Evolutionary conservation across 2,888 invertebrate genomes (phyloP), one percentile per base, ranked within the genome.

Genomic region (Drosophila kuntzei): DNA sequence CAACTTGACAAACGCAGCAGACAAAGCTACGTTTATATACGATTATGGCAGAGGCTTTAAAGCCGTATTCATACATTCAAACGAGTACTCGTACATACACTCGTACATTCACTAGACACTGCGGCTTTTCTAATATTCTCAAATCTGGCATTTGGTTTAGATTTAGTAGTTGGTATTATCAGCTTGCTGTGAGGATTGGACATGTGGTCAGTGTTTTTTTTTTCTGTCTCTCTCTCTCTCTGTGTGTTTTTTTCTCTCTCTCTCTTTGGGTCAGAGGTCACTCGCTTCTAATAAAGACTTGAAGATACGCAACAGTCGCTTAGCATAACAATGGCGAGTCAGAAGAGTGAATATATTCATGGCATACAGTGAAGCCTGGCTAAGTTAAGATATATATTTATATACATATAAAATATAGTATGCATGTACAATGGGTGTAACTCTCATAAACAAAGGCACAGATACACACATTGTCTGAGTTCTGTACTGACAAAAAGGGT

Each of bases 261-360:
- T 53, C 59, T 55, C 43, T 14, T 54, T 14, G 53, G 57, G 34
- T 43, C 54, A 34, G 43, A 43, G 54, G 32, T 20, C 57, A 63
- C 34, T 54, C 44, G 62, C 29, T 37, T 66, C 71, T 81, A 79
- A 76, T 82, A 79, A 82, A 82, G 55, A 51, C 59, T 53, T 22
- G 12, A 79, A 71, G 65, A 63, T 76, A 79, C 62, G 61, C 65
- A 65, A 25, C 44, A 50, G 37, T 39, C 61, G 65, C 37, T 82
- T 82, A 71, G 82, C 79, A 82, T 82, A 82, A 82, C 80, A 79
- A 82, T 54, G 59, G 76, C 44, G 12, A 53, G 3, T 16, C 18
- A 49, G 55, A 53, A 43, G n/a, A n/a, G n/a, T n/a, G 41, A 53
- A 78, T 63, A 51, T 60, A 53, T 43, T 18, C 32, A 51, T 16